Evolutionary conservation across 2,888 invertebrate genomes (phyloP), one percentile per base, ranked within the genome.

Genomic region (Cephus pulcher): DNA sequence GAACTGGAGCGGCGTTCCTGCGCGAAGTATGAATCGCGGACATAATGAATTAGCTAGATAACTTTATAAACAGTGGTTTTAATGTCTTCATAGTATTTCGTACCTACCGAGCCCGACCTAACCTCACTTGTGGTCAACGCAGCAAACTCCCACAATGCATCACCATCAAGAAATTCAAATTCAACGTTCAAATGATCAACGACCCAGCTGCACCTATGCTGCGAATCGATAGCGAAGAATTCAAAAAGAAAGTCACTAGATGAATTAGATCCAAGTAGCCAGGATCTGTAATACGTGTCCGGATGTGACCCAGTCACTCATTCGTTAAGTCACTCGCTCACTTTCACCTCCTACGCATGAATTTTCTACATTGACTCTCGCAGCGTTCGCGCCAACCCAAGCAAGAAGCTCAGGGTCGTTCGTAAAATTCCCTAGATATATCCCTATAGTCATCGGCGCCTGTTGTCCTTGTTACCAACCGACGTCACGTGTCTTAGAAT

Each of bases 341-440:
- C 89, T 89, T 89, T 89, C 89, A 87, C 89, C 88, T 82, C 89
- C 89, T 83, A 89, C 89, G 86, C 86, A 80, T 82, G 79, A 82
- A 88, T 87, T 86, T 86, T 89, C 86, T 82, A 84, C 83, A 15
- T 56, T 80, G 76, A 12, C 71, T 71, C 71, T 34, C 71, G 23
- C 32, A 4, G n/a, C 32, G 71, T 15, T 30, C 15, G 71, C 71
- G 33, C 32, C 77, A 78, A 75, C 78, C 75, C 71, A 40, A 74
- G 74, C 75, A 78, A 79, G 77, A 35, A 75, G 75, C 78, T 79
- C 78, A 76, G 80, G 78, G 77, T 78, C 78, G 77, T 56, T 12
- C 69, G 71, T 40, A 34, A 74, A 77, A 73, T 68, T 76, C 74
- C 37, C 78, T 75, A 33, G 76, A 76, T 79, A 75, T 75, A 75